These are phyloP conservation scores for Microcebus murinus DNA, from an alignment of 2,113 vertebrate genomes.

Conservation along the genomic window DNA sequence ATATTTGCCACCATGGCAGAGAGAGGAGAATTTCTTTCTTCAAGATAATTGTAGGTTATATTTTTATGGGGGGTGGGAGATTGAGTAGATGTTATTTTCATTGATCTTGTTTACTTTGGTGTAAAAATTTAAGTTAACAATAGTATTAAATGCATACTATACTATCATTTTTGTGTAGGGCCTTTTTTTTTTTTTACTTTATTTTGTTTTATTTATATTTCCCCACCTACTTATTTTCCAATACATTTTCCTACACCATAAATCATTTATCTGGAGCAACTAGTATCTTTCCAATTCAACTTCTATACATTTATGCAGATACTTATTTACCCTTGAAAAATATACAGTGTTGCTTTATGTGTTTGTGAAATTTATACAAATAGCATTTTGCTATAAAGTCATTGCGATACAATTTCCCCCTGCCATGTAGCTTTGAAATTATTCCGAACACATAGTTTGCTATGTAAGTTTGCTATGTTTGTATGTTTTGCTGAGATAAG, in stretches of 20 bases:
- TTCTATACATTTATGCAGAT: background rate
- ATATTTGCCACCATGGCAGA: background rate
- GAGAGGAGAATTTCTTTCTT: background rate
- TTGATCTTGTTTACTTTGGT: background rate
- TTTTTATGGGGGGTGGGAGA: background rate
- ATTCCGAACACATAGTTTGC: background rate
- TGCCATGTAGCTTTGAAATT: background rate
- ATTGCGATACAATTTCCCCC: background rate
- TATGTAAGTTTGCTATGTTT: background rate
- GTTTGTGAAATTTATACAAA: background rate
- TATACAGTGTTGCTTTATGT: background rate
- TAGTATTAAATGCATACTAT: background rate
- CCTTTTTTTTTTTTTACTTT: constrained; percentile 21
- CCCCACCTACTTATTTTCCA: background rate
- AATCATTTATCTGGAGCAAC: background rate
- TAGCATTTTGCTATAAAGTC: background rate
- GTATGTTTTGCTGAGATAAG: background rate
- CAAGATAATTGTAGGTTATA: background rate
- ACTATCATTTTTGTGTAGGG: background rate
- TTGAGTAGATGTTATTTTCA: background rate
- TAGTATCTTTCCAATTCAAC: background rate
- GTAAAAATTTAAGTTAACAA: background rate
- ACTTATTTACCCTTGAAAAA: background rate
- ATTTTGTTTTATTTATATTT: background rate
- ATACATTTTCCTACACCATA: background rate